phyloP scores from a whole-genome alignment of 2,888 invertebrate genomes.

The Monochamus alternatus region DNA sequence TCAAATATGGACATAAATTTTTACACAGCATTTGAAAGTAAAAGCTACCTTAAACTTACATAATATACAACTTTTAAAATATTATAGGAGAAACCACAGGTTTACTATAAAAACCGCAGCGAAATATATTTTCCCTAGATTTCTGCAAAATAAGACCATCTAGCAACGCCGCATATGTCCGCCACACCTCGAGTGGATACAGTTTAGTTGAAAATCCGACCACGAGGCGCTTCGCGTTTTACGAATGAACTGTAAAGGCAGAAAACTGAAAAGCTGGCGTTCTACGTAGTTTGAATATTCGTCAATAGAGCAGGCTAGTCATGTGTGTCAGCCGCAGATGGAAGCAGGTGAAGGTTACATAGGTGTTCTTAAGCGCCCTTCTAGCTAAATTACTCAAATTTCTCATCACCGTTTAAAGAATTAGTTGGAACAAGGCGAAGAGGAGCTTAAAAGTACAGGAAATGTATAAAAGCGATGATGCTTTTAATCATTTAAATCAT shows the following conservation, averaged over 20 bases:
- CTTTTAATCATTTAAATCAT: too few relatives aligned
- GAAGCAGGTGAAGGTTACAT: slow-evolving; percentile 21
- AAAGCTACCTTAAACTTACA: too few relatives aligned
- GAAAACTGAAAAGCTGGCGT: slow-evolving; percentile 32
- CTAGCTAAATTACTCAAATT: too few relatives aligned
- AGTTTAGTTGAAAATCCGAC: slow-evolving; percentile 33
- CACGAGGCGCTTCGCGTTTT: slow-evolving; percentile 32
- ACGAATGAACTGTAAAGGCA: slow-evolving; percentile 25
- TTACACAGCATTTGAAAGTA: too few relatives aligned
- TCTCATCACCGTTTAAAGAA: too few relatives aligned
- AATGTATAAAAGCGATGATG: too few relatives aligned
- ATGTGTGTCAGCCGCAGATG: not conserved
- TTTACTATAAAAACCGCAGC: not conserved
- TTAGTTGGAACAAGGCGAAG: too few relatives aligned
- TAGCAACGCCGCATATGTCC: slow-evolving; percentile 41
- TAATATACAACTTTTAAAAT: too few relatives aligned
- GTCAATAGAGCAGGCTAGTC: slow-evolving; percentile 35
- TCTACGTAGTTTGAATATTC: slow-evolving; percentile 25
- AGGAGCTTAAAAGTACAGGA: too few relatives aligned
- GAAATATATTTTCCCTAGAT: not conserved
- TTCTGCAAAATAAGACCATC: not conserved
- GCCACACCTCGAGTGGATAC: slow-evolving; percentile 46
- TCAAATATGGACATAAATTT: too few relatives aligned
- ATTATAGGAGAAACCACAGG: not conserved
- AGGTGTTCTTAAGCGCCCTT: not conserved